Conservation (phyloP, 1,140 invertebrate genomes). For the roundworm (Caenorhabditis elegans) region DNA sequence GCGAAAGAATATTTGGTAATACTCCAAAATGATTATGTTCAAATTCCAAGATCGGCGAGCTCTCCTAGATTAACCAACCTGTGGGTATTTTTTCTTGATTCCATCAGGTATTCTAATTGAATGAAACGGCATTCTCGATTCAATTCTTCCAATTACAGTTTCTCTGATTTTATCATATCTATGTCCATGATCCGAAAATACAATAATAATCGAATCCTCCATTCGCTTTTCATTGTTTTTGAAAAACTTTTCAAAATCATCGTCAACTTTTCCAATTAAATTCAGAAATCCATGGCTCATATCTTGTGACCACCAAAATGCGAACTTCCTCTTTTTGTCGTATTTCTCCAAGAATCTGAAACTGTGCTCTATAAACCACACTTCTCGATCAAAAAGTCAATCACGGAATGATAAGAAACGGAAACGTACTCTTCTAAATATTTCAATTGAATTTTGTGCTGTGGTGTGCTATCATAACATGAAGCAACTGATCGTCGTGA, state of each 20-base stretch:
- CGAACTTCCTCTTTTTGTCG: constrained; percentile 50
- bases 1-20: no score
- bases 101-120: constrained; percentile 77
- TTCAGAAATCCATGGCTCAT: constrained; percentile 60
- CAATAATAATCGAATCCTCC: constrained; percentile 73
- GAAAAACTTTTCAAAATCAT: constrained; percentile 51
- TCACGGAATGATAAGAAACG: not conserved
- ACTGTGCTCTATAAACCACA: not conserved
- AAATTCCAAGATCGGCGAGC: no score
- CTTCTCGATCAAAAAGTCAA: not conserved
- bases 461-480: constrained; percentile 54
- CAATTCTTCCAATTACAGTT: constrained; percentile 80
- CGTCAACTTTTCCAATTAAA: constrained; percentile 47
- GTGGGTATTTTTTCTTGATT: constrained; percentile 73
- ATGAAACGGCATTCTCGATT: constrained; percentile 83
- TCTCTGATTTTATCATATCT: constrained; percentile 78
- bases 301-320: constrained; percentile 55
- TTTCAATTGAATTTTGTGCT: constrained; percentile 43
- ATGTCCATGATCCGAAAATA: constrained; percentile 88
- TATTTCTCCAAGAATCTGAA: constrained; percentile 52
- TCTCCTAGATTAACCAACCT: not conserved
- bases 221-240: constrained; percentile 43
- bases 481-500: constrained; percentile 40
- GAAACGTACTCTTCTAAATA: constrained; percentile 33
- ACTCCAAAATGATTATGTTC: no score